These are phyloP conservation scores for Onychostruthus taczanowskii DNA, from an alignment of 2,113 vertebrate species.

Conservation along the genomic window DNA sequence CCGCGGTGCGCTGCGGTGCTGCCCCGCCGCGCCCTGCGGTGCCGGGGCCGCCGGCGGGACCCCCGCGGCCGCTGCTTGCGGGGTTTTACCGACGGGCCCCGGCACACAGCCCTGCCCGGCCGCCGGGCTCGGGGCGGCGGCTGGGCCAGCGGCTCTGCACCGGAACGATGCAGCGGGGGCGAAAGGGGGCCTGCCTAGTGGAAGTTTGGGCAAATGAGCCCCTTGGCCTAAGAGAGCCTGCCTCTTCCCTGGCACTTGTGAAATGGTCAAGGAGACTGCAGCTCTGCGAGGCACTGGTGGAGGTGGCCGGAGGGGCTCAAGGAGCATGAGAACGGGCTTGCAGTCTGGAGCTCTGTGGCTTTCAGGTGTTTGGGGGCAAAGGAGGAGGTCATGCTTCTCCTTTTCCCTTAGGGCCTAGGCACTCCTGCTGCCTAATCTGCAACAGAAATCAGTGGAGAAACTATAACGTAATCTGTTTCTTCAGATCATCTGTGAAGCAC, in stretches of 20 bases:
- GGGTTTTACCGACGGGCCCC: background rate
- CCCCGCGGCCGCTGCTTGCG: background rate
- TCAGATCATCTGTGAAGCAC: background rate
- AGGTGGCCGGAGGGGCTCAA: background rate
- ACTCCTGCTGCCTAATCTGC: background rate
- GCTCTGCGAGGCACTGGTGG: background rate
- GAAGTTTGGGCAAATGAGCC: background rate
- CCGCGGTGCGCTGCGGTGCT: background rate
- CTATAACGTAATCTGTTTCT: background rate
- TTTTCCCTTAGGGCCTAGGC: background rate
- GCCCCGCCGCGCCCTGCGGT: background rate
- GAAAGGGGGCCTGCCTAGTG: background rate
- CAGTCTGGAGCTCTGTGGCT: background rate
- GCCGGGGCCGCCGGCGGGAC: background rate
- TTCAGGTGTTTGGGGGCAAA: background rate
- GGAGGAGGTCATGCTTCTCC: background rate
- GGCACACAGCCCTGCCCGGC: background rate
- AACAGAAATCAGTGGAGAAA: background rate
- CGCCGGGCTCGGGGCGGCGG: background rate
- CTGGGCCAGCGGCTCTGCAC: background rate
- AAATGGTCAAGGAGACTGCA: background rate
- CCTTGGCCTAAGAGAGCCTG: background rate
- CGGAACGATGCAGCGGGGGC: background rate
- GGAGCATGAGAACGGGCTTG: rapidly evolving
- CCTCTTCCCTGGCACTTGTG: background rate